Evolutionary conservation across 2,888 invertebrate species (phyloP).

Genomic region (Athrips mouffetella): DNA sequence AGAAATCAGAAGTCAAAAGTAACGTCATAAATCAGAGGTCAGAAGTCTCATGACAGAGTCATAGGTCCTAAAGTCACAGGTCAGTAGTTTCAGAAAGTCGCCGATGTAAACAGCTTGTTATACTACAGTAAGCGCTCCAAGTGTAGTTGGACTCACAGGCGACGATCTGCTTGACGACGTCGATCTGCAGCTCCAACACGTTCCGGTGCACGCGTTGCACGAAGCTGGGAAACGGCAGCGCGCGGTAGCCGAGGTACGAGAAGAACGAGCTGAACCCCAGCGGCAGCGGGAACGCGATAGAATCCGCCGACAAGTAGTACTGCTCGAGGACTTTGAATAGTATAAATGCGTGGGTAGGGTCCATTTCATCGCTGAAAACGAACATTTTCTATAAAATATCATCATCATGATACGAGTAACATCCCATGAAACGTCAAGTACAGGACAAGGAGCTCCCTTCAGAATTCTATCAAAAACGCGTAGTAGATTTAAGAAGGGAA

Average conservation of each 20-base stretch:
- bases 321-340: slow-evolving; percentile 89
- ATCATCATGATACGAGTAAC: no score
- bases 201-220: slow-evolving; percentile 90
- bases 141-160: slow-evolving; percentile 83
- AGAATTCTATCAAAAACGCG: no score
- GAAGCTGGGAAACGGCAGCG: slow-evolving; percentile 87
- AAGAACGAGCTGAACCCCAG: slow-evolving; percentile 94
- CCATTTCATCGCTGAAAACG: slow-evolving; percentile 83
- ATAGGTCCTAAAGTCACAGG: neutral
- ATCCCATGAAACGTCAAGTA: no score
- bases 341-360: slow-evolving; percentile 82
- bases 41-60: neutral
- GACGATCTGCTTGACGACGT: slow-evolving; percentile 90
- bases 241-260: slow-evolving; percentile 89
- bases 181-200: slow-evolving; percentile 91
- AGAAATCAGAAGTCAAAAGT: no score
- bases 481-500: no score
- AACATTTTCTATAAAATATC: neutral
- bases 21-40: no score
- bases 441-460: no score
- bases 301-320: slow-evolving; percentile 87
- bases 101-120: neutral
- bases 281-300: slow-evolving; percentile 87
- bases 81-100: neutral
- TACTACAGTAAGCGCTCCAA: neutral